Evolutionary conservation across 2,113 vertebrate genomes (phyloP).

Genomic region (Chloropsis cyanopogon): DNA sequence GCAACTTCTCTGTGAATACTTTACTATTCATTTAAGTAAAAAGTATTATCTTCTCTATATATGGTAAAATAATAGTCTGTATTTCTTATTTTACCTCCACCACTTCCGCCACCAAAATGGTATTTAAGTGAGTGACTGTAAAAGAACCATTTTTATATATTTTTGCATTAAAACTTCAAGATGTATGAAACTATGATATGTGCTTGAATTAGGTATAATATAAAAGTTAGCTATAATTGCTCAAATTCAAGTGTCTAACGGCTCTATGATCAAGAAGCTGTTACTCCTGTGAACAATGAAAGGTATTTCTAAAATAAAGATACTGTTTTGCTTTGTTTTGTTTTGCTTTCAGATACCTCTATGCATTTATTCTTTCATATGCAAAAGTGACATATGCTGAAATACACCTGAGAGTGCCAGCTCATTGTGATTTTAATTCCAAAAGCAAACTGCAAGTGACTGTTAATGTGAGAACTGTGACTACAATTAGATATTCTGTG

Average conservation of each 20-base stretch:
- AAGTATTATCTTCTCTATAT: not conserved
- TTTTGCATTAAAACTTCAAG: not conserved
- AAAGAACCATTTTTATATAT: not conserved
- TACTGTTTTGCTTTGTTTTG: not conserved
- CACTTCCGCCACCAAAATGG: not conserved
- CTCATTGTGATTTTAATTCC: constrained; percentile 16
- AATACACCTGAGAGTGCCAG: not conserved
- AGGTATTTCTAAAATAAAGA: constrained; percentile 7
- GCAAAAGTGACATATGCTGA: not conserved
- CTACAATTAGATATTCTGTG: constrained; percentile 63
- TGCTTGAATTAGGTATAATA: not conserved
- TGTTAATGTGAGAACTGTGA: constrained; percentile 19
- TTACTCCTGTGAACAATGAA: not conserved
- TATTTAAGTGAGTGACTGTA: not conserved
- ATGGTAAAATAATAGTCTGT: not conserved
- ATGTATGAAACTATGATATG: not conserved
- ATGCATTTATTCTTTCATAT: constrained; percentile 17
- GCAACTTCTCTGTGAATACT: not conserved
- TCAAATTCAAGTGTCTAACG: not conserved
- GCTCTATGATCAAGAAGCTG: not conserved
- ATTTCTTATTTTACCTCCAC: not conserved
- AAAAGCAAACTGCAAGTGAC: constrained; percentile 4
- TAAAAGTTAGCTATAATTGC: constrained; percentile 12
- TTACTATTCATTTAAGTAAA: not conserved
- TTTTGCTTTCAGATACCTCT: not conserved